Percentiles rank a stretch among this genome's conserved stretches.
Evolutionary conservation across 2,113 vertebrate species (phyloP).

Genomic region (Rhea pennata): DNA sequence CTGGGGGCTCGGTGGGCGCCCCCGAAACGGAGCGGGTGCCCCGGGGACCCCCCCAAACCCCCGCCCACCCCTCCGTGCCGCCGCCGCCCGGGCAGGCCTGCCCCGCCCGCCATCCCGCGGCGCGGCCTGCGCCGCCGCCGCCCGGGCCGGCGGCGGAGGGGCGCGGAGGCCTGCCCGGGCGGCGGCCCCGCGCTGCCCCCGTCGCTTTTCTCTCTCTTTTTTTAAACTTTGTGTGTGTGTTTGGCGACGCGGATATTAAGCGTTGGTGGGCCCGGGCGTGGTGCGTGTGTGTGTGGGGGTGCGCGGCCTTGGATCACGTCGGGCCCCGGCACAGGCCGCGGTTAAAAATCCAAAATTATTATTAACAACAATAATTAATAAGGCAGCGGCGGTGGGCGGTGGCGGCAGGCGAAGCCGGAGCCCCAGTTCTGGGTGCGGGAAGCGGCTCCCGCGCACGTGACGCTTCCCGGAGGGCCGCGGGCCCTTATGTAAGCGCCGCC

Average conservation of each 20-base stretch:
- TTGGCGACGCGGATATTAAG: too few species aligned
- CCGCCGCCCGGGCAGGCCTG: not conserved
- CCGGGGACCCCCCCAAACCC: not conserved
- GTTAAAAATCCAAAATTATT: not conserved
- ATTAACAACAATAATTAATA: not conserved
- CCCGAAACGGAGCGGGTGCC: not conserved
- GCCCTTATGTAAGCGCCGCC: not conserved
- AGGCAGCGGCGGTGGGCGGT: not conserved
- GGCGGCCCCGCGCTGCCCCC: too few species aligned
- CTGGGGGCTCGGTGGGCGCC: conserved; percentile 50
- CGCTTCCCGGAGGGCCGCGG: not conserved
- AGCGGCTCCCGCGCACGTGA: not conserved
- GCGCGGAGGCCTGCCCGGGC: too few species aligned
- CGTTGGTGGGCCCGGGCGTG: not conserved
- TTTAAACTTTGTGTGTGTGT: too few species aligned
- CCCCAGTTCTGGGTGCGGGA: too few species aligned
- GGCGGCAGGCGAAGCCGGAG: not conserved
- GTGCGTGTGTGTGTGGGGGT: not conserved
- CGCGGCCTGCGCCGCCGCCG: not conserved
- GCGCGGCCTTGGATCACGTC: not conserved
- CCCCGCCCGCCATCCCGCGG: not conserved
- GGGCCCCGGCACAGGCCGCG: not conserved
- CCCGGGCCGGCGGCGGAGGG: not conserved
- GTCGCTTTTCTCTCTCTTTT: too few species aligned
- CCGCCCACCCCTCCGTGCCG: not conserved